Conservation (phyloP, 2,888 invertebrate genomes). For the Thymelicus lineola region DNA sequence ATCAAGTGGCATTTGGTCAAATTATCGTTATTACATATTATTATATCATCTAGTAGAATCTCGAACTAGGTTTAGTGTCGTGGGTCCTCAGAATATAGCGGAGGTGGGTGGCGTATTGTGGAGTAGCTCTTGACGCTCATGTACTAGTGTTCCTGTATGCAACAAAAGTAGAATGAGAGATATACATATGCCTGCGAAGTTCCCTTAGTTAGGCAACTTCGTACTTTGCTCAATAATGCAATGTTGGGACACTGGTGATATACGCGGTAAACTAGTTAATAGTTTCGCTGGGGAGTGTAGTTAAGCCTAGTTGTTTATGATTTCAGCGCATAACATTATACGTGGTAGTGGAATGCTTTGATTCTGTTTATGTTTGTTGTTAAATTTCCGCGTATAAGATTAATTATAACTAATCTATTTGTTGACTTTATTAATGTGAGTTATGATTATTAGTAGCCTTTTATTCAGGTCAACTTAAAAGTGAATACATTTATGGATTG, state of each 20-base stretch:
- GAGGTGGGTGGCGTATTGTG: slow-evolving; percentile 1
- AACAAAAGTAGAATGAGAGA: slow-evolving; percentile 43
- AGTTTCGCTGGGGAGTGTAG: slow-evolving; percentile 25
- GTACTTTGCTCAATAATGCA: slow-evolving; percentile 51
- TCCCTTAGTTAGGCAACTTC: slow-evolving; percentile 56
- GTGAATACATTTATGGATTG: too few species aligned
- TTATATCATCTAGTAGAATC: too few species aligned
- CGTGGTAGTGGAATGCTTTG: not conserved
- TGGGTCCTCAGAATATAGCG: too few species aligned
- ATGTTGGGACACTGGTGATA: slow-evolving; percentile 45
- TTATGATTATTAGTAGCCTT: too few species aligned
- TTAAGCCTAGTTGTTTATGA: slow-evolving; percentile 13
- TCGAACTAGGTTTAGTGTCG: too few species aligned
- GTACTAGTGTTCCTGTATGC: slow-evolving; percentile 36
- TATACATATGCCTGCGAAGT: slow-evolving; percentile 45
- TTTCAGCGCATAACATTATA: not conserved
- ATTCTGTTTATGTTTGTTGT: not conserved
- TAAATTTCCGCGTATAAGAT: not conserved
- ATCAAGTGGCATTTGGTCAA: too few species aligned
- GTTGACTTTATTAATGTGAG: too few species aligned
- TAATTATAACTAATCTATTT: too few species aligned
- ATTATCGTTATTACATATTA: too few species aligned
- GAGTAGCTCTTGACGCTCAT: slow-evolving; percentile 22
- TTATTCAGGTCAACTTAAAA: too few species aligned
- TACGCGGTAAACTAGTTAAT: slow-evolving; percentile 39